These are phyloP conservation scores for Nerophis lumbriciformis DNA, from an alignment of 2,113 vertebrate species.

Conservation along the genomic window DNA sequence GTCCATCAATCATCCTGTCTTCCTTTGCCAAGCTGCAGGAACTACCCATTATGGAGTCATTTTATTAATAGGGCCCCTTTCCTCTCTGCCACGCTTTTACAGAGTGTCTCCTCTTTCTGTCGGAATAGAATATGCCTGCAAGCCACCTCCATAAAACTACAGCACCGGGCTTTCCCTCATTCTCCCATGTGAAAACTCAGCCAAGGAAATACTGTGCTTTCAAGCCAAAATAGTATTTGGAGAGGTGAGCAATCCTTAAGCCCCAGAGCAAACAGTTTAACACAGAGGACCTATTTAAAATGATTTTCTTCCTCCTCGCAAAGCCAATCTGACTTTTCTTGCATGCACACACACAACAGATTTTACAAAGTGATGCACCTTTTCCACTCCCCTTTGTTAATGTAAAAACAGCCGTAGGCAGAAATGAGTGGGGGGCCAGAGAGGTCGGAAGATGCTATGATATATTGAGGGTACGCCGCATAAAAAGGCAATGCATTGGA, in stretches of 20 bases:
- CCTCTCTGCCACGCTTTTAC: slow-evolving; percentile 60
- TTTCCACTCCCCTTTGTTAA: slow-evolving; percentile 31
- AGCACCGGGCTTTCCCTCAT: slow-evolving; percentile 56
- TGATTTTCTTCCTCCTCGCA: slow-evolving; percentile 56
- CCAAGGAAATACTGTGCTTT: slow-evolving; percentile 69
- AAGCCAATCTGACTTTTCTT: slow-evolving; percentile 62
- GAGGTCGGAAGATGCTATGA: slow-evolving; percentile 41
- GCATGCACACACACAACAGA: slow-evolving; percentile 8
- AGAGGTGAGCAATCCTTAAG: slow-evolving; percentile 69
- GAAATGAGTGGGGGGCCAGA: slow-evolving; percentile 38
- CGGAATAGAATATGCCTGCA: slow-evolving; percentile 69
- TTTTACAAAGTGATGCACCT: slow-evolving; percentile 34
- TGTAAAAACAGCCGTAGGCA: slow-evolving; percentile 47
- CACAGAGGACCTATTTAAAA: slow-evolving; percentile 71
- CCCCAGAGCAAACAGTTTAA: slow-evolving; percentile 71
- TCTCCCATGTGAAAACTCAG: slow-evolving; percentile 55
- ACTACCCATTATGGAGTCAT: slow-evolving; percentile 66
- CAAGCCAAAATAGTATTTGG: slow-evolving; percentile 70
- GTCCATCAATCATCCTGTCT: slow-evolving; percentile 66
- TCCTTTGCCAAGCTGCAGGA: slow-evolving; percentile 63
- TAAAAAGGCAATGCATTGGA: slow-evolving; percentile 26
- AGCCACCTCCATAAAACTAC: slow-evolving; percentile 63
- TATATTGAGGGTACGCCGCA: slow-evolving; percentile 34
- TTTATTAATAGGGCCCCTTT: slow-evolving; percentile 72
- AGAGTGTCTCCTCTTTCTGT: slow-evolving; percentile 67